phyloP scores from a whole-genome alignment of 2,888 invertebrate species.

The Malthinus seriepunctatus region DNA sequence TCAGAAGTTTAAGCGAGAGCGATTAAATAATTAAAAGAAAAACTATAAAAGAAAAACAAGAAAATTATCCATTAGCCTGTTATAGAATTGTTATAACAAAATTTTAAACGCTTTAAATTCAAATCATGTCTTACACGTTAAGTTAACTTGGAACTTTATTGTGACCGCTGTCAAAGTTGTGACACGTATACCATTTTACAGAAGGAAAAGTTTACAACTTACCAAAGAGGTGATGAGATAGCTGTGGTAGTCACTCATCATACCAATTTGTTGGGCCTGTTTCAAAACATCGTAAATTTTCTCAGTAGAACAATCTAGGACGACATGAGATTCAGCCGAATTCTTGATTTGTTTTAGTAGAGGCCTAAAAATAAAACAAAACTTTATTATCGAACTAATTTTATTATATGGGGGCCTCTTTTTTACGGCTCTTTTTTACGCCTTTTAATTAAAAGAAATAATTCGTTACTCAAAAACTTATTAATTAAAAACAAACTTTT shows the following conservation, averaged over 20 bases:
- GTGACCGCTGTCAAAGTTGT: slow-evolving; percentile 10
- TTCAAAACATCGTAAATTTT: slow-evolving; percentile 84
- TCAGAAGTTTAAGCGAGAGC: no score
- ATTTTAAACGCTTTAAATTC: slow-evolving; percentile 6
- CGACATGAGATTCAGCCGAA: slow-evolving; percentile 88
- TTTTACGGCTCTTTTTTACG: slow-evolving; percentile 12
- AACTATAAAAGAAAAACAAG: no score
- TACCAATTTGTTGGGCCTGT: slow-evolving; percentile 94
- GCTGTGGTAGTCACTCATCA: slow-evolving; percentile 96
- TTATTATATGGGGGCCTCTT: slow-evolving; percentile 3
- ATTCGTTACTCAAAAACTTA: neutral
- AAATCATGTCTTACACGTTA: slow-evolving; percentile 7
- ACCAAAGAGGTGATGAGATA: slow-evolving; percentile 91
- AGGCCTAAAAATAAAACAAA: slow-evolving; percentile 60
- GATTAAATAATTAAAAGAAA: no score
- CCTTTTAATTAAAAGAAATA: slow-evolving; percentile 11
- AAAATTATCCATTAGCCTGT: no score
- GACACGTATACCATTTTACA: slow-evolving; percentile 6
- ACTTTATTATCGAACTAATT: slow-evolving; percentile 9
- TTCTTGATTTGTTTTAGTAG: slow-evolving; percentile 90
- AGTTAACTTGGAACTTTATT: slow-evolving; percentile 10
- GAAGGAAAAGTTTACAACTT: slow-evolving; percentile 40
- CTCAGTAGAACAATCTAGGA: slow-evolving; percentile 86
- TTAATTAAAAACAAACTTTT: slow-evolving; percentile 6
- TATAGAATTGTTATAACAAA: neutral